Evolutionary conservation across 2,113 vertebrate genomes (phyloP).

Genomic region (Sardina pilchardus): DNA sequence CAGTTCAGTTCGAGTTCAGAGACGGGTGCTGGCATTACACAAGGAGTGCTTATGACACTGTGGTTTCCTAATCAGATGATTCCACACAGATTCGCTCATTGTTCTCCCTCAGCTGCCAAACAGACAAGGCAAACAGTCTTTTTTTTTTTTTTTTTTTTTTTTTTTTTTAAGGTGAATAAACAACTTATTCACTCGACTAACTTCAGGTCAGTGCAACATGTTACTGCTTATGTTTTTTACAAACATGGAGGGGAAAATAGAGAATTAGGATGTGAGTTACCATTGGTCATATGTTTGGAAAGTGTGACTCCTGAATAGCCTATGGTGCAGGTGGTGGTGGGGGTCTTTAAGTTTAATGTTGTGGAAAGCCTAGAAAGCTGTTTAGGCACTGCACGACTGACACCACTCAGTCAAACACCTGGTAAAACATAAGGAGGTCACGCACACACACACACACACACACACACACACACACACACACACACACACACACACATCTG

Average conservation of each 20-base stretch:
- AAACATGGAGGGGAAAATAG: conserved; percentile 38
- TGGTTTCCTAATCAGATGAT: conserved; percentile 62
- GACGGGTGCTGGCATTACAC: conserved; percentile 44
- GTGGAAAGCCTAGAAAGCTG: conserved; percentile 23
- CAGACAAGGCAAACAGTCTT: conserved; percentile 46
- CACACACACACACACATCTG: conserved; percentile 19
- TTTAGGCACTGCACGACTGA: neutral
- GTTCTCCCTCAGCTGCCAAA: conserved; percentile 38
- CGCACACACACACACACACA: neutral
- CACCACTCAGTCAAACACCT: neutral
- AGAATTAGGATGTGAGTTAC: neutral
- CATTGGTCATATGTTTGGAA: conserved; percentile 52
- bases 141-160: too few species aligned
- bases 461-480: neutral
- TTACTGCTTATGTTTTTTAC: conserved; percentile 29
- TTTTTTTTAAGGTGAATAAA: conserved; percentile 40
- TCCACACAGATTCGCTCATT: conserved; percentile 44
- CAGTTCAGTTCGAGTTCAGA: conserved; percentile 66
- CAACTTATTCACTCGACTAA: conserved; percentile 25
- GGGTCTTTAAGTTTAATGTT: conserved; percentile 18
- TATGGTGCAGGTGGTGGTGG: neutral
- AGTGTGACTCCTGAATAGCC: conserved; percentile 20
- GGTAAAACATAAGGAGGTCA: neutral
- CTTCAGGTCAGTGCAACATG: conserved; percentile 30
- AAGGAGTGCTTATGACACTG: conserved; percentile 59